Conservation (phyloP, 1,140 invertebrate genomes). For the Venturia canescens region DNA sequence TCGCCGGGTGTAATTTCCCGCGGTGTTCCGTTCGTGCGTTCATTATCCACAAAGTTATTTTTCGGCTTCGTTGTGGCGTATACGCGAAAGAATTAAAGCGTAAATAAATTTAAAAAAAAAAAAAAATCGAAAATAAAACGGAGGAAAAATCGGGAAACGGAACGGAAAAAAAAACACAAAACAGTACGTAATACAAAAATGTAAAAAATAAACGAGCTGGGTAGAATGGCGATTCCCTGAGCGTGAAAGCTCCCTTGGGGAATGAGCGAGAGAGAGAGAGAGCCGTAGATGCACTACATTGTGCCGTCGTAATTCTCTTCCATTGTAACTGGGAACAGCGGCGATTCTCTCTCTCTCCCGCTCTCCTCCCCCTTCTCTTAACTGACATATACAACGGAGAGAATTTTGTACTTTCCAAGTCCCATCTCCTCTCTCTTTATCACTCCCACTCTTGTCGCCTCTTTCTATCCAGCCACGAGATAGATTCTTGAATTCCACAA, state of each 20-base stretch:
- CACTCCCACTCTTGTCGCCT: neutral
- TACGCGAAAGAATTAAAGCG: neutral
- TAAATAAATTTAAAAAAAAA: neutral
- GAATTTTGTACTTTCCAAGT: slow-evolving; percentile 16
- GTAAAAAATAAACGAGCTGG: slow-evolving; percentile 9
- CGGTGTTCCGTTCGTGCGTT: neutral
- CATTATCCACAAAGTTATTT: neutral
- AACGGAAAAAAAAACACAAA: slow-evolving; percentile 18
- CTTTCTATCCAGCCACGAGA: neutral
- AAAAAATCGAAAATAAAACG: neutral
- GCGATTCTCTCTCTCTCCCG: slow-evolving; percentile 5
- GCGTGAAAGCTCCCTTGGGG: slow-evolving; percentile 33
- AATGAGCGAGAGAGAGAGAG: no score
- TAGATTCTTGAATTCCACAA: slow-evolving; percentile 21
- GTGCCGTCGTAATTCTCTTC: slow-evolving; percentile 39
- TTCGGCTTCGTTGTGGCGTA: neutral
- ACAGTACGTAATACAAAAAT: slow-evolving; percentile 1
- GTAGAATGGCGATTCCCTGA: slow-evolving; percentile 22
- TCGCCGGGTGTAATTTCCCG: neutral
- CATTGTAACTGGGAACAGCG: slow-evolving; percentile 32
- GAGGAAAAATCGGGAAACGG: neutral
- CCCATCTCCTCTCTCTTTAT: neutral
- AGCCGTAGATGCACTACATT: slow-evolving; percentile 34
- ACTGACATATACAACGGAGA: slow-evolving; percentile 11
- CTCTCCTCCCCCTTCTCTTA: neutral